Evolutionary conservation across 2,113 vertebrate species (phyloP).

Genomic region (Bolborhynchus lineola): DNA sequence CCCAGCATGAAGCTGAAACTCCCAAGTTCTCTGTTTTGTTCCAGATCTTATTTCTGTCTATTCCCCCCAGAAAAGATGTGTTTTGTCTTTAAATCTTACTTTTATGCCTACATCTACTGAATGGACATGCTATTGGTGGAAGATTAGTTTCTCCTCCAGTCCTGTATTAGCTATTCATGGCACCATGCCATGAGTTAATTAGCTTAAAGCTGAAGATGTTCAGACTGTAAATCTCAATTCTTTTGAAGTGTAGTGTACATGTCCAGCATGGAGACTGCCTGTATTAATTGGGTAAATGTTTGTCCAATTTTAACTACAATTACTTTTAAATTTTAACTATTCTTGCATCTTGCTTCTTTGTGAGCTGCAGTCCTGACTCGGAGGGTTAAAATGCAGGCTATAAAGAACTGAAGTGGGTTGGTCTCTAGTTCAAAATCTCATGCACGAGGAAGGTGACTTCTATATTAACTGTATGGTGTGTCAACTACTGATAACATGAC

Average conservation of each 20-base stretch:
- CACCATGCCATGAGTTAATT: neutral
- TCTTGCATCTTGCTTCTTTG: neutral
- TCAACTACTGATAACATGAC: neutral
- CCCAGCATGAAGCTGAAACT: neutral
- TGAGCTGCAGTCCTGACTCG: neutral
- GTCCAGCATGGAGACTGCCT: neutral
- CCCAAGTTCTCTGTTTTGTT: neutral
- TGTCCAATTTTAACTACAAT: neutral
- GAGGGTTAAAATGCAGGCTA: neutral
- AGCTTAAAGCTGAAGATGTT: slow-evolving; percentile 33
- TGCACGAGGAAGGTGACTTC: neutral
- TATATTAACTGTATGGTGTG: neutral
- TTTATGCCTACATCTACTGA: neutral
- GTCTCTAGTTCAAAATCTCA: neutral
- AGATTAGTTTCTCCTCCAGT: neutral
- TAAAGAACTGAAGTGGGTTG: neutral
- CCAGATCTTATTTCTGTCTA: rapidly evolving
- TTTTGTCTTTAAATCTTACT: neutral
- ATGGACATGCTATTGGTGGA: neutral
- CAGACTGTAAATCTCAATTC: neutral
- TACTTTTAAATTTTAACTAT: neutral
- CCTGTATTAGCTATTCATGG: neutral
- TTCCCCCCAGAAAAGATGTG: neutral
- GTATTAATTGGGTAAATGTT: neutral
- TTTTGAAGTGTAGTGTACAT: neutral